Evolutionary conservation across 2,113 vertebrate species (phyloP), one percentile per base, ranked within the genome.

Genomic region (Pituophis catenifer): DNA sequence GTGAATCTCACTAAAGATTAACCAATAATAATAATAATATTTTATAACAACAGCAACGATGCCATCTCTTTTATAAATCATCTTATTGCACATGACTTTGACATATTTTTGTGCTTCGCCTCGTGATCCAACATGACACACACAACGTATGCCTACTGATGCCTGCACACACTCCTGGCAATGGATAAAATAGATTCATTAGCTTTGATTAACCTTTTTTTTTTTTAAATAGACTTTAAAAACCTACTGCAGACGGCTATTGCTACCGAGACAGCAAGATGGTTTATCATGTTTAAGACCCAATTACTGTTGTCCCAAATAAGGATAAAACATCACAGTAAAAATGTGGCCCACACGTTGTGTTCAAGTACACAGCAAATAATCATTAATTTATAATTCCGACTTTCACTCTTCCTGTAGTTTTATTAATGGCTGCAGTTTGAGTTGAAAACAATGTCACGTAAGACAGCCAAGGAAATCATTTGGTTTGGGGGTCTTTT

Each of bases 231-330:
- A 94, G 97, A 98, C 97, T 97, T 93, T 98, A 98, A 98, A 98
- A 97, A 97, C 96, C 97, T 95, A 94, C 96, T 87, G 90, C 95
- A 97, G 97, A 97, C 96, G 96, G 97, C 97, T 96, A 94, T 87
- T 96, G 96, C 94, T 96, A 97, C 97, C 93, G 94, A 94, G 62
- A 95, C 93, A 95, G 97, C 95, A 95, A 96, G 97, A 98, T 96
- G 97, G 97, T 98, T 97, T 96, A 98, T 98, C 98, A 98, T 98
- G 97, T 98, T 98, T 98, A 98, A 98, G 98, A 98, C 97, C 97
- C 98, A 98, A 98, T 98, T 98, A 98, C 97, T 96, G 97, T 96
- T 97, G 96, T 97, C 97, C 97, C 90, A 97, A 97, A 96, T 97
- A 97, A 97, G 97, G 97, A 98, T 97, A 98, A 98, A 98, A 97